Evolutionary conservation across 1,140 invertebrate species (phyloP).

Genomic region (Conopomorpha cramerella): DNA sequence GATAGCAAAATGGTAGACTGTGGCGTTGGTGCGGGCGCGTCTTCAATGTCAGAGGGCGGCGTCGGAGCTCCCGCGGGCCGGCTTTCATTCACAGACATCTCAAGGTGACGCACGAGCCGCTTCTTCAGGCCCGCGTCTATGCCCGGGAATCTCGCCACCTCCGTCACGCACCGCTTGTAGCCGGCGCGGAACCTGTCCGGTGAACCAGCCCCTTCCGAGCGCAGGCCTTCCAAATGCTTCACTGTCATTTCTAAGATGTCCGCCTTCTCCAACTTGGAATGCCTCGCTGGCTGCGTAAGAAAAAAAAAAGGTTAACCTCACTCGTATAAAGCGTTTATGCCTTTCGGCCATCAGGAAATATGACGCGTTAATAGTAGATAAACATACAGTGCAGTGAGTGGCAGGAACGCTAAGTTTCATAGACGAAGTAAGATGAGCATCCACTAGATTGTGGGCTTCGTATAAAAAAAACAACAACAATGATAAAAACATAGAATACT

Average conservation of each 20-base stretch:
- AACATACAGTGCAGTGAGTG: no score
- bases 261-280: constrained; percentile 95
- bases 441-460: no score
- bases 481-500: no score
- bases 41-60: constrained; percentile 63
- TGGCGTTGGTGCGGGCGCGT: constrained; percentile 45
- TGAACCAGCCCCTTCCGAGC: constrained; percentile 81
- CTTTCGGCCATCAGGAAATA: no score
- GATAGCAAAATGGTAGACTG: constrained; percentile 50
- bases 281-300: constrained; percentile 78
- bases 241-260: constrained; percentile 97
- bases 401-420: no score
- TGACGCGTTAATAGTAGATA: no score
- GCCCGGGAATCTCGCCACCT: constrained; percentile 78
- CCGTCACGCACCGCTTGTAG: constrained; percentile 84
- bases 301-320: no score
- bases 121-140: constrained; percentile 73
- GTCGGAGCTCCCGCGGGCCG: constrained; percentile 60
- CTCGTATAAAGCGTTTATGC: no score
- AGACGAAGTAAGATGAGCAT: no score
- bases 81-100: constrained; percentile 65
- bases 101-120: constrained; percentile 73
- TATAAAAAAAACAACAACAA: no score
- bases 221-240: constrained; percentile 84
- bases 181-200: constrained; percentile 86